Percentiles rank a stretch among this genome's conserved stretches.
phyloP scores from a whole-genome alignment of 2,797 vertebrate genomes.

The Zalophus californianus region DNA sequence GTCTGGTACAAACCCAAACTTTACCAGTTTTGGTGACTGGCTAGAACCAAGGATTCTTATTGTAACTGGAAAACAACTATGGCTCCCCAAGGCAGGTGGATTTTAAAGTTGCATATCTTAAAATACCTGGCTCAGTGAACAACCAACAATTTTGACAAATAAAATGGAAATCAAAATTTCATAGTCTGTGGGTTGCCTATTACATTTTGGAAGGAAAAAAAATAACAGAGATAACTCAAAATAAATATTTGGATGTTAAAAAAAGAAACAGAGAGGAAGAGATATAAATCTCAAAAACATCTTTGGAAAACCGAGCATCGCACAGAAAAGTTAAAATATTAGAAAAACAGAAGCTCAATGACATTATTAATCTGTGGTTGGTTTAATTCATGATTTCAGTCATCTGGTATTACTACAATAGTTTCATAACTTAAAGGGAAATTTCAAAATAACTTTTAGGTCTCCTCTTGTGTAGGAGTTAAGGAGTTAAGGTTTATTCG shows the following conservation, averaged over 20 bases:
- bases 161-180: constrained; percentile 48
- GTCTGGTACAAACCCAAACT: neutral
- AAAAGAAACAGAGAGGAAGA: neutral
- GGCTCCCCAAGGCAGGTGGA: neutral
- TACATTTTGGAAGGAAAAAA: neutral
- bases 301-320: neutral
- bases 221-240: neutral
- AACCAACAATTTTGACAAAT: neutral
- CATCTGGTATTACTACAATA: neutral
- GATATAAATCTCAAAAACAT: neutral
- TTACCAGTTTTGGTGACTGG: neutral
- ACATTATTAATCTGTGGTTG: neutral
- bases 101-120: neutral
- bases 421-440: constrained; percentile 34
- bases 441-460: neutral
- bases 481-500: neutral
- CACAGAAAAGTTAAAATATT: neutral
- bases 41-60: neutral
- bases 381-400: neutral
- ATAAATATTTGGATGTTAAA: neutral
- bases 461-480: neutral
- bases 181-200: neutral
- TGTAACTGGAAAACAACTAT: neutral
- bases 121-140: neutral
- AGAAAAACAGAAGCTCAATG: constrained; percentile 33